Percentiles rank a stretch among this genome's conserved stretches.
These are phyloP conservation scores for Heliocidaris erythrogramma DNA, from an alignment of 35 echinoderm and acorn worm genomes.

Conservation along the genomic window DNA sequence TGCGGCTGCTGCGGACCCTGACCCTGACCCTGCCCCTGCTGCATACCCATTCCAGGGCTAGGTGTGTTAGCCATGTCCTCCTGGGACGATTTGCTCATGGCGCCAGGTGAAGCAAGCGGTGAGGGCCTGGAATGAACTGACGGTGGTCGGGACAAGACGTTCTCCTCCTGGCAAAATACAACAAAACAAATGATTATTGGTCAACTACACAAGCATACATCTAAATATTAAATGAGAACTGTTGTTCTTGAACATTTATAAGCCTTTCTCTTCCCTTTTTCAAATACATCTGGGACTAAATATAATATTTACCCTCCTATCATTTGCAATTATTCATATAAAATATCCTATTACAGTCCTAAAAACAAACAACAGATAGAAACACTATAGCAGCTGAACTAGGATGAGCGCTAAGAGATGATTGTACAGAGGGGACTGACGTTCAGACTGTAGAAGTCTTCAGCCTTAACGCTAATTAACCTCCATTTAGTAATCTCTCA, in stretches of 20 bases:
- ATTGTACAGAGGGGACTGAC: slow-evolving; percentile 67
- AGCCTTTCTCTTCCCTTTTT: too few relatives aligned
- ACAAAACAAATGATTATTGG: not conserved
- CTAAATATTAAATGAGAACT: too few relatives aligned
- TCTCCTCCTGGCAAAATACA: slow-evolving; percentile 30
- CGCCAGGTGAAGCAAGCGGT: slow-evolving; percentile 81
- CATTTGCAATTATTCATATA: too few relatives aligned
- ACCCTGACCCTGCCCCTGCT: not conserved
- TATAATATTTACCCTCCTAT: too few relatives aligned
- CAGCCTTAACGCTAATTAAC: slow-evolving; percentile 53
- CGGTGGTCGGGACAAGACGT: slow-evolving; percentile 24
- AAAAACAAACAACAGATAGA: too few relatives aligned
- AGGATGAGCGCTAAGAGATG: not conserved
- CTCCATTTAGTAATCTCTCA: slow-evolving; percentile 43
- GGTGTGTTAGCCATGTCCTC: slow-evolving; percentile 78
- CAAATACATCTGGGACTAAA: too few relatives aligned
- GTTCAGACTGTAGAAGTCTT: slow-evolving; percentile 19
- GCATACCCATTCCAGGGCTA: slow-evolving; percentile 49
- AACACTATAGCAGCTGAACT: too few relatives aligned
- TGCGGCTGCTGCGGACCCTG: not conserved
- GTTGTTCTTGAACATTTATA: too few relatives aligned
- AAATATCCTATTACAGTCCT: too few relatives aligned
- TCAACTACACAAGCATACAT: too few relatives aligned
- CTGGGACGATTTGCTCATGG: slow-evolving; percentile 88
- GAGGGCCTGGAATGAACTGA: slow-evolving; percentile 62